phyloP scores from a whole-genome alignment of 1,140 invertebrate genomes.

The Cotesia vestalis region DNA sequence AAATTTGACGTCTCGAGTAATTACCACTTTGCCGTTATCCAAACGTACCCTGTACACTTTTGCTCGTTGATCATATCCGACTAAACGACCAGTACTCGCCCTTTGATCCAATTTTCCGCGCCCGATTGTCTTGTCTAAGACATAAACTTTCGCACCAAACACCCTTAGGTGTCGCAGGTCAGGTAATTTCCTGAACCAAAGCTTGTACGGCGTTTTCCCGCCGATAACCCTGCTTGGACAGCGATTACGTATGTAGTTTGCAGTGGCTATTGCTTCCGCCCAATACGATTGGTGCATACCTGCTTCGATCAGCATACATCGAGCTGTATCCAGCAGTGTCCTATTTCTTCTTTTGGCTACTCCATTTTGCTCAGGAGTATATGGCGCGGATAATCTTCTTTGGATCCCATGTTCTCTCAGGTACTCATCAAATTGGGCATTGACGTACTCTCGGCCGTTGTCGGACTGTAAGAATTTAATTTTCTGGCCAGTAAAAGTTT shows the following conservation, averaged over 20 bases:
- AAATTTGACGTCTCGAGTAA: no score
- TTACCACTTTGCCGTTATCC: no score
- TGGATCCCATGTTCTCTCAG: constrained; percentile 36
- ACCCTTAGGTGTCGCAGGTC: no score
- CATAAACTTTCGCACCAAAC: no score
- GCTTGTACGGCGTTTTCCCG: constrained; percentile 12
- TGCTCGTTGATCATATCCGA: no score
- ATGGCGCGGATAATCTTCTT: constrained; percentile 45
- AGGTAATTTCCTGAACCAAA: no score
- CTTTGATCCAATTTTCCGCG: no score
- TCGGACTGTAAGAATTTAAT: constrained; percentile 56
- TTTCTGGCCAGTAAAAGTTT: constrained; percentile 48
- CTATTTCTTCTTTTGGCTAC: constrained; percentile 47
- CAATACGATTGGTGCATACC: background rate
- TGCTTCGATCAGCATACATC: constrained; percentile 28
- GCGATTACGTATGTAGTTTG: background rate
- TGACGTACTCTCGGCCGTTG: constrained; percentile 61
- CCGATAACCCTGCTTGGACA: background rate
- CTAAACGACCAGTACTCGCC: no score
- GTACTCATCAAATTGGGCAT: constrained; percentile 44
- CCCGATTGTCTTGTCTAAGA: no score
- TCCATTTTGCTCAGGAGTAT: constrained; percentile 54
- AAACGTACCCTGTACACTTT: no score
- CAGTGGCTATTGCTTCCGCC: constrained; percentile 4
- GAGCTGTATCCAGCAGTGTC: constrained; percentile 36